Percentiles rank a stretch among this genome's conserved stretches.
Evolutionary conservation across 2,888 invertebrate species (phyloP).

Genomic region (Glyphotaelius pellucidus): DNA sequence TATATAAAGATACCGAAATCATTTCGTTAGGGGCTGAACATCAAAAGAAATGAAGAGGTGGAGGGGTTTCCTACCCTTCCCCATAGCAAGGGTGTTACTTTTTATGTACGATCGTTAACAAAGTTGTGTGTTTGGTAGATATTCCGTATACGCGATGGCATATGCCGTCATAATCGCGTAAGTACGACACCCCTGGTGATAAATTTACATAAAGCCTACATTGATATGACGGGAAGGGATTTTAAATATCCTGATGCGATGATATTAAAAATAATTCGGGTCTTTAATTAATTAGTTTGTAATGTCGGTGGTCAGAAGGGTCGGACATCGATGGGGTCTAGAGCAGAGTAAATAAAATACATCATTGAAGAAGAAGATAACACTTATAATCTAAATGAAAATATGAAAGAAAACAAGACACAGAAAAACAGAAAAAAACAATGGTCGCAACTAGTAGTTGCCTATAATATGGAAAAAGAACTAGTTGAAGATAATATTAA

Average conservation of each 20-base stretch:
- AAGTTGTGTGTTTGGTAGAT: slow-evolving; percentile 40
- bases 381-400: too few species aligned
- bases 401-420: too few species aligned
- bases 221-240: slow-evolving; percentile 41
- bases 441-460: too few species aligned
- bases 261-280: neutral
- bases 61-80: neutral
- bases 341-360: neutral
- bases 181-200: slow-evolving; percentile 40
- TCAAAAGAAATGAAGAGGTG: slow-evolving; percentile 46
- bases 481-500: too few species aligned
- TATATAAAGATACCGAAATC: slow-evolving; percentile 25
- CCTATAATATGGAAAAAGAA: too few species aligned
- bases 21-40: slow-evolving; percentile 27
- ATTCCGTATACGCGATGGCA: slow-evolving; percentile 14
- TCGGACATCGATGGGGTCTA: neutral
- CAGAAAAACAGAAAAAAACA: too few species aligned
- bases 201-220: slow-evolving; percentile 49
- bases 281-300: neutral
- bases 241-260: slow-evolving; percentile 46
- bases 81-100: slow-evolving; percentile 50
- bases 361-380: too few species aligned
- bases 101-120: slow-evolving; percentile 60
- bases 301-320: neutral
- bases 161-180: slow-evolving; percentile 44